These are phyloP conservation scores for Nowickia ferox DNA, from an alignment of 2,888 invertebrate species.

Conservation along the genomic window DNA sequence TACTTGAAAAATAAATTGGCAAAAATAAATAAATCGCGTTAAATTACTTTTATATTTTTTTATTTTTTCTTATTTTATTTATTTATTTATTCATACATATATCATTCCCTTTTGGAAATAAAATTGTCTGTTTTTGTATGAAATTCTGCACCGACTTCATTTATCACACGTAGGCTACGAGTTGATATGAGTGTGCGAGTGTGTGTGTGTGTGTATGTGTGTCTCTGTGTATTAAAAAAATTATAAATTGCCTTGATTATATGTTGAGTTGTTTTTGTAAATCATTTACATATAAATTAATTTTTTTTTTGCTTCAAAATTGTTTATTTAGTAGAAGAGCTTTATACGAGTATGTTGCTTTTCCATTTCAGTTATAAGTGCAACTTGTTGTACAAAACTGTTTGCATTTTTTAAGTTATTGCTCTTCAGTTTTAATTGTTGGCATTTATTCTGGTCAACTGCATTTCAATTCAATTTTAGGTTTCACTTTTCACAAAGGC, in stretches of 20 bases:
- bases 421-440: slow-evolving; percentile 22
- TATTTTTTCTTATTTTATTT: background rate
- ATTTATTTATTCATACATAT: background rate
- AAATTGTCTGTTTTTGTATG: background rate
- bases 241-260: slow-evolving; percentile 39
- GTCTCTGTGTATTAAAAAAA: background rate
- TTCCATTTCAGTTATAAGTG: slow-evolving; percentile 39
- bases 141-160: background rate
- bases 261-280: slow-evolving; percentile 19
- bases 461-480: slow-evolving; percentile 19
- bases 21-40: slow-evolving; percentile 22
- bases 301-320: background rate
- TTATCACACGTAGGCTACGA: background rate
- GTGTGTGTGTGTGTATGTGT: background rate
- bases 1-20: slow-evolving; percentile 47
- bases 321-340: background rate
- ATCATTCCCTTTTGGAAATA: background rate
- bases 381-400: slow-evolving; percentile 5
- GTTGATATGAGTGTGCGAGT: background rate
- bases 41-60: background rate
- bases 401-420: slow-evolving; percentile 20
- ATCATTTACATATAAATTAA: background rate
- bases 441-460: slow-evolving; percentile 27
- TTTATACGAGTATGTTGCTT: background rate
- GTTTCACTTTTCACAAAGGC: background rate